Evolutionary conservation across 2,888 invertebrate genomes (phyloP), one percentile per base, ranked within the genome.

Genomic region (Cantharis nigra): DNA sequence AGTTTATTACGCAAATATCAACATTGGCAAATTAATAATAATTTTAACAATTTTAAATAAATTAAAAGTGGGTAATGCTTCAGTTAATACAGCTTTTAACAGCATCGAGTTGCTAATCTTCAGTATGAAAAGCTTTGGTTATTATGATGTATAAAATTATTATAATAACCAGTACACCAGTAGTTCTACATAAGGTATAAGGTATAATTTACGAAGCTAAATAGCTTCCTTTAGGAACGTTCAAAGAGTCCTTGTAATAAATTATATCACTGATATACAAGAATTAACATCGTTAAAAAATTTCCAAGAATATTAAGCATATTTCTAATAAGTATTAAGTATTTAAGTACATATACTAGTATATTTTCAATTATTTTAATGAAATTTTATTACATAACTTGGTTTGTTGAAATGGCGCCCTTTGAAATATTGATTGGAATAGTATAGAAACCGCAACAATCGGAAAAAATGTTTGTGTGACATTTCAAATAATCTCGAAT

Each of bases 351-450:
- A 16, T 16, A 20, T 20, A 20, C 2, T 20, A 49, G n/a, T 2
- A 13, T n/a, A 49, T 49, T 49, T 49, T 2, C 13, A 49, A 49
- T n/a, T 49, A 49, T 49, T n/a, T 49, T 49, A 49, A 49, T n/a
- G n/a, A 13, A 33, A 49, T 49, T 49, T 49, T 49, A 49, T 49
- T 49, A n/a, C 49, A 49, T 49, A 49, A 49, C n/a, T n/a, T 5
- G n/a, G 49, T 49, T 49, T 49, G n/a, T 49, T n/a, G 49, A 49
- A 49, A 49, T 49, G 49, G n/a, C 49, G 49, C n/a, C 7, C 49
- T 1, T 49, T 49, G 49, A 49, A 49, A 69, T 74, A 74, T 74
- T 70, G 74, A 74, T 74, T 69, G 69, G 63, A 70, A 74, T 74
- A 70, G 23, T 70, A 69, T 62, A 74, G 64, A 62, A 63, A 70